Conservation (phyloP, 2,113 vertebrate genomes). For the Tringa solitaria region DNA sequence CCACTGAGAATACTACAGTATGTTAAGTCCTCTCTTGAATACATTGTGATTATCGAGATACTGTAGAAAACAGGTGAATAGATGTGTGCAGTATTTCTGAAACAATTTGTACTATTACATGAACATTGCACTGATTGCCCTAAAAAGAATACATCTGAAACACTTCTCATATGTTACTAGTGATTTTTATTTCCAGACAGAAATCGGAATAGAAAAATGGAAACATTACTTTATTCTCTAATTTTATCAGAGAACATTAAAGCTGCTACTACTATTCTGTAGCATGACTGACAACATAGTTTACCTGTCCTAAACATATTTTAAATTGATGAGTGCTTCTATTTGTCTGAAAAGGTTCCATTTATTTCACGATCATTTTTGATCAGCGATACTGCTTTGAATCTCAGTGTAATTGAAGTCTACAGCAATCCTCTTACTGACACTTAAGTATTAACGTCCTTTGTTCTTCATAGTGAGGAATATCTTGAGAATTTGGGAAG, state of each 20-base stretch:
- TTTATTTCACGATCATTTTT: neutral
- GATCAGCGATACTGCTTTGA: neutral
- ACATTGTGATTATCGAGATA: neutral
- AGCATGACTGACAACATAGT: neutral
- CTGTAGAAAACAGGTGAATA: neutral
- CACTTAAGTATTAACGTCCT: neutral
- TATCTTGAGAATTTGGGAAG: neutral
- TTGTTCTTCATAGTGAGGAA: neutral
- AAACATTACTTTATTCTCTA: neutral
- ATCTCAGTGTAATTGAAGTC: neutral
- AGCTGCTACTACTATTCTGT: neutral
- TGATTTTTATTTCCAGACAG: neutral
- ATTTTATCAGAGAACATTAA: neutral
- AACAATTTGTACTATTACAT: neutral
- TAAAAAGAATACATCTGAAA: neutral
- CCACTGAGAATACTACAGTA: neutral
- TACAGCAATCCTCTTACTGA: neutral
- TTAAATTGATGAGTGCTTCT: neutral
- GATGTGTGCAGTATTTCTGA: neutral
- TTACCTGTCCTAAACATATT: neutral
- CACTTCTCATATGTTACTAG: neutral
- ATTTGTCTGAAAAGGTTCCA: neutral
- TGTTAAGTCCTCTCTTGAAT: neutral
- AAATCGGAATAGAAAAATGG: neutral
- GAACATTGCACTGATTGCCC: neutral